Percentiles rank a stretch among this genome's conserved stretches.
Conservation (phyloP, 2,888 invertebrate genomes). For the Congeria kusceri region DNA sequence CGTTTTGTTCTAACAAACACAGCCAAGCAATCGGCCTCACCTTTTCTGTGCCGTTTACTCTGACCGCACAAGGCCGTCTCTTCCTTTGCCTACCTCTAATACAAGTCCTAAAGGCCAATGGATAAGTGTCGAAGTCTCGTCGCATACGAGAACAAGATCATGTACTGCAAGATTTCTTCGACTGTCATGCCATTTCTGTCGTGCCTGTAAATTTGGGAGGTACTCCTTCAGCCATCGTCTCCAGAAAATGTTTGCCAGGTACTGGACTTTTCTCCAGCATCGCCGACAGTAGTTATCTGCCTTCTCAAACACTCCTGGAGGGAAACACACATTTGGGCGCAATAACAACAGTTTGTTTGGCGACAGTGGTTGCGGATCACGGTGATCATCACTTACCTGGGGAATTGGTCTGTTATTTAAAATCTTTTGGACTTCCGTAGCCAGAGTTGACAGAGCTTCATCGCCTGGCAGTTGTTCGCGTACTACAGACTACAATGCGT, state of each 20-base stretch:
- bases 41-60: conserved; percentile 16
- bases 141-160: conserved; percentile 26
- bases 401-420: too few species aligned
- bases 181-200: conserved; percentile 24
- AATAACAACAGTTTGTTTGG: too few species aligned
- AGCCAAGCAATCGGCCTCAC: conserved; percentile 16
- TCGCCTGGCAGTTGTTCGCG: too few species aligned
- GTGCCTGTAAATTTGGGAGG: conserved; percentile 19
- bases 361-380: too few species aligned
- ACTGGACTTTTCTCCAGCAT: conserved; percentile 4
- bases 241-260: too few species aligned
- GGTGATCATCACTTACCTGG: too few species aligned
- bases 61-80: conserved; percentile 23
- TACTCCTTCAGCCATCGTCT: not conserved
- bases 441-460: too few species aligned
- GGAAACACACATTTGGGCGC: too few species aligned
- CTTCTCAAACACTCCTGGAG: not conserved
- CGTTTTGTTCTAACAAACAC: conserved; percentile 15
- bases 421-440: too few species aligned
- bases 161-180: conserved; percentile 16
- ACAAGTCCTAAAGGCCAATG: conserved; percentile 28
- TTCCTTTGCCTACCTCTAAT: conserved; percentile 21
- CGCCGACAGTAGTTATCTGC: conserved; percentile 6
- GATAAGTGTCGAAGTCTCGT: conserved; percentile 8
- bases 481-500: too few species aligned